Evolutionary conservation across 1,140 invertebrate species (phyloP).

Genomic region (Anoplophora glabripennis): DNA sequence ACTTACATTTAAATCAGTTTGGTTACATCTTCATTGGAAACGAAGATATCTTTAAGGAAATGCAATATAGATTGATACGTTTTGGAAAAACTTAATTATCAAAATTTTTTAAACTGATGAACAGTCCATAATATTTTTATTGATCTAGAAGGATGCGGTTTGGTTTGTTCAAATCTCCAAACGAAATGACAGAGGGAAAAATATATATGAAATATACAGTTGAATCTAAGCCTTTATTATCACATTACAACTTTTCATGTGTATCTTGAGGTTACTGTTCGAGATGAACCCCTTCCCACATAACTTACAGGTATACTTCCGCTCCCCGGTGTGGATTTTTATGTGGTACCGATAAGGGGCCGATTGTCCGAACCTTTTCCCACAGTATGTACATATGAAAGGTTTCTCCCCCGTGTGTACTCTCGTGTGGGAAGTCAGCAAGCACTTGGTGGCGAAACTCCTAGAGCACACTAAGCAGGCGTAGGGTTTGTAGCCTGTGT

Average conservation of each 20-base stretch:
- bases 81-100: too few relatives aligned
- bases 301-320: constrained; percentile 41
- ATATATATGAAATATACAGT: too few relatives aligned
- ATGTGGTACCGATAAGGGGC: constrained; percentile 50
- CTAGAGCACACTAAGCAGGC: constrained; percentile 54
- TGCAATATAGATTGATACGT: too few relatives aligned
- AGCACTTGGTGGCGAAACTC: constrained; percentile 53
- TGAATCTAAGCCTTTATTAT: neutral
- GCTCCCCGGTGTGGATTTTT: constrained; percentile 41
- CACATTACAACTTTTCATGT: constrained; percentile 29
- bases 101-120: too few relatives aligned
- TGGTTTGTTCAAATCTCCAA: too few relatives aligned
- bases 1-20: too few relatives aligned
- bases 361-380: constrained; percentile 54
- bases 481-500: constrained; percentile 53
- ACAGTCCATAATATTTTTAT: too few relatives aligned
- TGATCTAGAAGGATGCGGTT: too few relatives aligned
- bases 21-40: too few relatives aligned
- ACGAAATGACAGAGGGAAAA: too few relatives aligned
- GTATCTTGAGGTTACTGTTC: constrained; percentile 29
- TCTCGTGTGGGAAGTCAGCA: constrained; percentile 54
- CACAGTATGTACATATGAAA: constrained; percentile 57
- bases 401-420: constrained; percentile 56
- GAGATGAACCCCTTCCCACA: constrained; percentile 44
- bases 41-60: too few relatives aligned